A percentile compares a stretch with the other conserved stretches of the same genome.
Evolutionary conservation across 2,113 vertebrate genomes (phyloP).

Genomic region (Gavialis gangeticus): DNA sequence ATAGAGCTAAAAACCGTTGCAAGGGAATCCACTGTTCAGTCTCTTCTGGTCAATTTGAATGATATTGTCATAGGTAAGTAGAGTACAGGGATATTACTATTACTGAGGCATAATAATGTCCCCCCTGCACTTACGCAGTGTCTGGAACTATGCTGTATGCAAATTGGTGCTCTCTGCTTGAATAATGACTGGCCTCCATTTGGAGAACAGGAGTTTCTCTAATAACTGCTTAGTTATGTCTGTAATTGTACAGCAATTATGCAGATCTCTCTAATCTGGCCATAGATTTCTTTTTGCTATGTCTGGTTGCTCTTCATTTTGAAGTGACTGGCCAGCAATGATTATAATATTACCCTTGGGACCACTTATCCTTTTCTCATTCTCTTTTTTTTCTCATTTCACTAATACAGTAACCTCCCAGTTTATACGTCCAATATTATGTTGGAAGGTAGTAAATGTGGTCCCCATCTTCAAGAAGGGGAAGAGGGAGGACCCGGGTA

Average conservation of each 20-base stretch:
- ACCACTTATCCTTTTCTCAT: neutral
- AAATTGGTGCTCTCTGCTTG: neutral
- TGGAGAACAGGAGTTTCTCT: neutral
- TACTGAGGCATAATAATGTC: neutral
- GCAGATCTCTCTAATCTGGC: neutral
- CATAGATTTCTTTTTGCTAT: neutral
- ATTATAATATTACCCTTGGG: neutral
- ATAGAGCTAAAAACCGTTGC: neutral
- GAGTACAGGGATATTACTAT: neutral
- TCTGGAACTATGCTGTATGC: neutral
- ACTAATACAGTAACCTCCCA: neutral
- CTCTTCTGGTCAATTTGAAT: neutral
- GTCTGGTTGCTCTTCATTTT: neutral
- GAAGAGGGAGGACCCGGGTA: no score
- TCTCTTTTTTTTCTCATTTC: neutral
- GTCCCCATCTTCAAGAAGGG: no score
- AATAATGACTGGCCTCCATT: neutral
- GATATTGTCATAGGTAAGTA: neutral
- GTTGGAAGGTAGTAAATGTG: no score
- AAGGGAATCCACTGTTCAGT: neutral
- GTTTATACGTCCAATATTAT: neutral
- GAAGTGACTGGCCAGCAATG: neutral
- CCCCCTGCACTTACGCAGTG: neutral
- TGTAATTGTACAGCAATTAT: neutral
- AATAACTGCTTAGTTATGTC: neutral